Percentiles rank a stretch among this genome's conserved stretches.
Conservation (phyloP, 2,888 invertebrate genomes). For the Erpobdella octoculata region DNA sequence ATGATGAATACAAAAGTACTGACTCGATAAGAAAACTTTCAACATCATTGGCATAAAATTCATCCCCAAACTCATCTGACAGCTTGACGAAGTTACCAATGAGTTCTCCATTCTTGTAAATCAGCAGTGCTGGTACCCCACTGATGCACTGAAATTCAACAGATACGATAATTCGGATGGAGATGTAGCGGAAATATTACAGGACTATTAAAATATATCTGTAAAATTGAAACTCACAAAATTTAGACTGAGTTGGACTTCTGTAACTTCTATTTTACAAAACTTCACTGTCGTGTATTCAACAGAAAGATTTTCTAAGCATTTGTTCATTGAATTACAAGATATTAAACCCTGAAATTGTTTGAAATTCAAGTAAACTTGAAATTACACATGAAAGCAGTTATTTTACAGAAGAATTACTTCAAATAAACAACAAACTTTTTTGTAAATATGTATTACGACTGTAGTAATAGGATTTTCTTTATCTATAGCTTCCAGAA, state of each 20-base stretch:
- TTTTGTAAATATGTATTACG: slow-evolving; percentile 80
- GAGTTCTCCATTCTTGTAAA: slow-evolving; percentile 79
- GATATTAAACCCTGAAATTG: slow-evolving; percentile 40
- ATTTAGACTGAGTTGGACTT: slow-evolving; percentile 74
- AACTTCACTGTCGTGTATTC: slow-evolving; percentile 80
- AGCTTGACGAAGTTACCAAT: slow-evolving; percentile 85
- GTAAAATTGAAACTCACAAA: slow-evolving; percentile 57
- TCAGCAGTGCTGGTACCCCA: slow-evolving; percentile 82
- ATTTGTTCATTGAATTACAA: slow-evolving; percentile 68
- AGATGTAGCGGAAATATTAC: not conserved
- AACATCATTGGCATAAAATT: slow-evolving; percentile 81
- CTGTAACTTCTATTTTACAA: slow-evolving; percentile 72
- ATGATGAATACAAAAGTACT: slow-evolving; percentile 39
- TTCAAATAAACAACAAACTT: slow-evolving; percentile 45
- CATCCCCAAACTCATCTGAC: slow-evolving; percentile 76
- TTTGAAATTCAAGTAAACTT: too few relatives aligned
- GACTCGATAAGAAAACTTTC: slow-evolving; percentile 77
- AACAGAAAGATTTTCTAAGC: slow-evolving; percentile 66
- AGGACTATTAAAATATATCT: not conserved
- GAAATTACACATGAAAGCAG: too few relatives aligned
- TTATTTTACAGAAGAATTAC: not conserved
- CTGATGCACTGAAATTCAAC: slow-evolving; percentile 37
- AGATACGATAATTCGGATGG: not conserved
- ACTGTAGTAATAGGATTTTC: slow-evolving; percentile 75
- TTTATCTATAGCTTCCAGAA: slow-evolving; percentile 76